phyloP scores from a whole-genome alignment of 1,140 invertebrate species.

The Drosophila sp. region DNA sequence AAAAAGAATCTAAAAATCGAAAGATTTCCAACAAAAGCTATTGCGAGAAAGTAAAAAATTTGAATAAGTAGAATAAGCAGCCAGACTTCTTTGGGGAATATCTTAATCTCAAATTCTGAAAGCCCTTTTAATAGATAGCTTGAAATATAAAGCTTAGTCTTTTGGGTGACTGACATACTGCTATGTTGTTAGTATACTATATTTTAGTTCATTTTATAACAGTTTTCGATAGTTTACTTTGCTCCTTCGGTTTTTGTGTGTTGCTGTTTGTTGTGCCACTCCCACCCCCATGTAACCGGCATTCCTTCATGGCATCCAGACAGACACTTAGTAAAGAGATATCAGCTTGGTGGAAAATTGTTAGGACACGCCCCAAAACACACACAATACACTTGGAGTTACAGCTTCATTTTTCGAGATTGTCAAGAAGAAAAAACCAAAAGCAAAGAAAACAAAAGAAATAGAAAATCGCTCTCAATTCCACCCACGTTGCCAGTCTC shows the following conservation, averaged over 20 bases:
- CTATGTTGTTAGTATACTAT: background rate
- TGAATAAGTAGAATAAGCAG: too few relatives aligned
- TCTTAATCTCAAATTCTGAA: too few relatives aligned
- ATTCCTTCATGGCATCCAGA: conserved; percentile 39
- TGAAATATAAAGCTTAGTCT: background rate
- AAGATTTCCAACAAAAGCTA: too few relatives aligned
- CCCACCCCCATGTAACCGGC: background rate
- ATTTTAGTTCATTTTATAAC: conserved; percentile 1
- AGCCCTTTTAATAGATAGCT: too few relatives aligned
- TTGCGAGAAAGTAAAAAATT: too few relatives aligned
- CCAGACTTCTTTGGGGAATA: too few relatives aligned
- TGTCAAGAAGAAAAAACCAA: conserved; percentile 6
- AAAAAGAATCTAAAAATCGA: too few relatives aligned
- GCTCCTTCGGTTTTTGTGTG: background rate
- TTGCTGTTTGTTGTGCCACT: conserved; percentile 1
- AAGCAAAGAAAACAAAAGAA: conserved; percentile 2
- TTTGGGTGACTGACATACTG: background rate
- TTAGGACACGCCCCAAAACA: conserved; percentile 49
- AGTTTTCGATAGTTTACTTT: conserved; percentile 7
- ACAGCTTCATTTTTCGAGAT: conserved; percentile 22
- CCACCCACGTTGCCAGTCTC: background rate
- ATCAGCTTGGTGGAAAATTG: conserved; percentile 59
- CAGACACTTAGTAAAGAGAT: conserved; percentile 48
- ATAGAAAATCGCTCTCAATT: conserved; percentile 9
- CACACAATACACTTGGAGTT: conserved; percentile 37